Evolutionary conservation across 2,797 vertebrate genomes (phyloP).

Genomic region (Crenuchus spilurus): DNA sequence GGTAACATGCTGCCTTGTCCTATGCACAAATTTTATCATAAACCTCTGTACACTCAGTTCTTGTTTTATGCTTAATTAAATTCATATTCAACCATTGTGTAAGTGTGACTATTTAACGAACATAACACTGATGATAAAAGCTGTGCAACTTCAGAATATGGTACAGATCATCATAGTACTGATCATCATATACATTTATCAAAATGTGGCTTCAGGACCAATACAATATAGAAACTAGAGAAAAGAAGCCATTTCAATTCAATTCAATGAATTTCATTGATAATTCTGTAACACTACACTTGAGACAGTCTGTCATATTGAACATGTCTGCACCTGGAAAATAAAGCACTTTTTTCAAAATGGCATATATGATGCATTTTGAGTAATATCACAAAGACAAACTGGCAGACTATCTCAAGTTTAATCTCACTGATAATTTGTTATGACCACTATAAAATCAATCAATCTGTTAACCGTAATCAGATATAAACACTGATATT

Average conservation of each 20-base stretch:
- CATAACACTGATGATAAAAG: not conserved
- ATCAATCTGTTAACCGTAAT: too few species aligned
- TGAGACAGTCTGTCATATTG: not conserved
- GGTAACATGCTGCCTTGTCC: not conserved
- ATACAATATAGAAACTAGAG: not conserved
- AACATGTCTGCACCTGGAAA: not conserved
- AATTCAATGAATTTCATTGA: conserved; percentile 29
- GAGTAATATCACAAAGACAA: not conserved
- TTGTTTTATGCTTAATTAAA: not conserved
- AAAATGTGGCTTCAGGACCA: not conserved
- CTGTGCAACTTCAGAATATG: not conserved
- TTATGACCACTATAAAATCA: too few species aligned
- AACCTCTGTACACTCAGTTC: not conserved
- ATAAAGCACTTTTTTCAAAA: conserved; percentile 1
- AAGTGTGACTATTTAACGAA: not conserved
- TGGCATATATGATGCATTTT: not conserved
- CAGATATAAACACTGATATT: too few species aligned
- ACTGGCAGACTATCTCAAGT: not conserved
- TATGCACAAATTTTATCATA: not conserved
- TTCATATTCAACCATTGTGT: not conserved
- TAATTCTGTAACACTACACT: conserved; percentile 9
- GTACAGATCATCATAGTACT: not conserved
- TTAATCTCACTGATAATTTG: not conserved
- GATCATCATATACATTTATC: not conserved
- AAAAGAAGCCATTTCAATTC: conserved; percentile 7